Evolutionary conservation across 2,797 vertebrate species (phyloP).

Genomic region (Sebastes taczanowskii): DNA sequence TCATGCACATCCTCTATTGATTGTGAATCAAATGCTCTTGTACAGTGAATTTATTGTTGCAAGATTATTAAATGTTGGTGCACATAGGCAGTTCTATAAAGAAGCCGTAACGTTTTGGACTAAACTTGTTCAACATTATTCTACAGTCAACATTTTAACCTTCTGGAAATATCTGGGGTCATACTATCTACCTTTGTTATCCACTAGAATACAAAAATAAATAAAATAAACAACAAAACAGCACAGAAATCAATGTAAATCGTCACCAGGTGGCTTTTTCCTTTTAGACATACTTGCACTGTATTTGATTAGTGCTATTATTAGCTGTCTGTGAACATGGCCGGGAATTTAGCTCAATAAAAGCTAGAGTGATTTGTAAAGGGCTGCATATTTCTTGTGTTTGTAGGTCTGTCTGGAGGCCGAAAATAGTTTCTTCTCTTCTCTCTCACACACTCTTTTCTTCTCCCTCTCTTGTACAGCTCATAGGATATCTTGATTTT

Average conservation of each 20-base stretch:
- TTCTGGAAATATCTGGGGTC: not conserved
- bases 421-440: conserved; percentile 28
- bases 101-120: fast-evolving
- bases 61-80: not conserved
- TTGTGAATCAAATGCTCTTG: not conserved
- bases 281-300: not conserved
- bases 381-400: conserved; percentile 34
- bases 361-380: not conserved
- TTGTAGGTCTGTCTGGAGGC: conserved; percentile 35
- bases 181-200: not conserved
- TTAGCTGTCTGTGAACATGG: conserved; percentile 22
- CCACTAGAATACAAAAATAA: not conserved
- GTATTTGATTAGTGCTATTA: not conserved
- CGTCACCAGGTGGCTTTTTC: not conserved
- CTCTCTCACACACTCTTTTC: not conserved
- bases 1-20: no score
- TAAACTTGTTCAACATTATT: not conserved
- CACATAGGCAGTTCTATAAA: not conserved
- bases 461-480: not conserved
- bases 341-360: not conserved
- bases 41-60: not conserved
- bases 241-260: not conserved
- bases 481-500: not conserved
- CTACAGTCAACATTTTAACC: not conserved
- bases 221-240: not conserved